Evolutionary conservation across 2,797 vertebrate genomes (phyloP), one percentile per base, ranked within the genome.

Genomic region (Neosalanx taihuensis): DNA sequence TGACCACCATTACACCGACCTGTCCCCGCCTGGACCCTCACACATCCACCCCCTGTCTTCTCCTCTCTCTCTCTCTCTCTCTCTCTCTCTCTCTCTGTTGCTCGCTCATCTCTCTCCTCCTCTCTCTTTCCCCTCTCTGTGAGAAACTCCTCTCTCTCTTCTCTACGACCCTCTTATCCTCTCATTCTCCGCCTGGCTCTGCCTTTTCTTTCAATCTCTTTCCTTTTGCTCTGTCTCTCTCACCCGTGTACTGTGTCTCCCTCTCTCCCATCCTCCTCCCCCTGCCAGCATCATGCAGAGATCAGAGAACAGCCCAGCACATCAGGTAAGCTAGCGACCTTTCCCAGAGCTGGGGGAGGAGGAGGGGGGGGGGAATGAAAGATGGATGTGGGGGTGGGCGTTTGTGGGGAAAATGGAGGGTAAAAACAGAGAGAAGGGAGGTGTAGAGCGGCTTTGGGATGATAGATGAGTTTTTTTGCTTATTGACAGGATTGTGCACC

Each of bases 251-350:
- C 37, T 1, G 9, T 30, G 10, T 30, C 61, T 59, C 51, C 37
- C 67, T 59, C 30, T n/a, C 17, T 70, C 69, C 13, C 60, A 30
- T 29, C 12, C 62, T 37, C 1, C 9, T 62, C 13, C 23, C 69
- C 30, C 20, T 51, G 60, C 60, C 83, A 98, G 95, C 93, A 92
- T 81, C 94, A 95, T 91, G 94, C 92, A 92, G 97, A 98, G 91
- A 92, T 91, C 92, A 96, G 90, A 94, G 96, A 97, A 87, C 90
- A 90, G 81, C 93, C 92, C 86, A 90, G 90, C 90, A 85, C 89
- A 77, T 90, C 95, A 91, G 94, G 97, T 99, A 97, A 98, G 96
- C 93, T 79, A 87, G 76, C 87, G 51, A 79, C 78, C 82, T 91
- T 88, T 85, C 4, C 72, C 56, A 74, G 63, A 57, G 65, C 62